Evolutionary conservation across 2,113 vertebrate species (phyloP).

Genomic region (Pangasianodon hypophthalmus): DNA sequence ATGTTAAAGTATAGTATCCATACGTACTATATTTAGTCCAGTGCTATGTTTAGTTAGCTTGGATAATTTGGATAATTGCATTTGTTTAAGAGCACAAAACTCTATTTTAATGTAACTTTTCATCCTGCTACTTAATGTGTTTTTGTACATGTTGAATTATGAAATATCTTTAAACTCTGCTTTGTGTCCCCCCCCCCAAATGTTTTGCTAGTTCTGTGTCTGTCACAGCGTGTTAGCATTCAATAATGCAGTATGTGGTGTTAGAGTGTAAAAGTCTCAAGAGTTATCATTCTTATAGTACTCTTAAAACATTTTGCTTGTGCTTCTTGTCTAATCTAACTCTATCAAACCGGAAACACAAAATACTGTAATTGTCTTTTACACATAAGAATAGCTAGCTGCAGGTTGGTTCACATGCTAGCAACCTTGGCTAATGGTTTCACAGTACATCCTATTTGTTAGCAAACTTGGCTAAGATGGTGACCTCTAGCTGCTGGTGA

Average conservation of each 20-base stretch:
- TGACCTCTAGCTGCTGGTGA: neutral
- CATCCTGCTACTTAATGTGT: no score
- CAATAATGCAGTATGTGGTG: neutral
- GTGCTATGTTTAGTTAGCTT: no score
- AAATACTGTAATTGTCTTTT: neutral
- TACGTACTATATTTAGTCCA: no score
- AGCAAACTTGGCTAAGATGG: neutral
- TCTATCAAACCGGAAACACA: neutral
- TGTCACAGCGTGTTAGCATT: neutral
- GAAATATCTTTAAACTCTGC: neutral
- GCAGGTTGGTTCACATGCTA: neutral
- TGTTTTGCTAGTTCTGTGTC: neutral
- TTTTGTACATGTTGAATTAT: neutral
- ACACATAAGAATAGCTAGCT: neutral
- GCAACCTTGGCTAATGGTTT: neutral
- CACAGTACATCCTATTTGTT: neutral
- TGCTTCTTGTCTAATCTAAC: neutral
- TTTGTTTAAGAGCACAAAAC: no score
- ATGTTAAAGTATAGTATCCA: no score
- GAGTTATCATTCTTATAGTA: neutral
- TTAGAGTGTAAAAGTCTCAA: neutral
- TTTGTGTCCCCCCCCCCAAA: neutral
- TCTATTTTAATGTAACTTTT: no score
- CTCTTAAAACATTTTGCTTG: neutral
- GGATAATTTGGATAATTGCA: no score